phyloP scores from a whole-genome alignment of 2,797 vertebrate species.

The Mallotus villosus region DNA sequence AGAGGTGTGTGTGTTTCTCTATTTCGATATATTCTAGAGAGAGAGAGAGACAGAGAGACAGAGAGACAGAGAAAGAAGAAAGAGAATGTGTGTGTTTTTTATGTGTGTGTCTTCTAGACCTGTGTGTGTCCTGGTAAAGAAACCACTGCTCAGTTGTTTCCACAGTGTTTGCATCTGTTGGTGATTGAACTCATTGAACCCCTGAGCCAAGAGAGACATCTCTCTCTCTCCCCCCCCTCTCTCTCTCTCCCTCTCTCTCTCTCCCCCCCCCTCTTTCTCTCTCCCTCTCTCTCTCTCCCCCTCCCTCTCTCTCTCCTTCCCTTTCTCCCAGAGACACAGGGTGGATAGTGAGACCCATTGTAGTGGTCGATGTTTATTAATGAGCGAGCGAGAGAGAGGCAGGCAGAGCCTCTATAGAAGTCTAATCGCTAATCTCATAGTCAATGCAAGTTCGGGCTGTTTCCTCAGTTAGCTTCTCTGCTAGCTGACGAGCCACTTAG shows the following conservation, averaged over 20 bases:
- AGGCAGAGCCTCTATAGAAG: conserved; percentile 40
- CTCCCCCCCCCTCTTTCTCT: conserved; percentile 37
- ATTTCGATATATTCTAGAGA: too few relatives aligned
- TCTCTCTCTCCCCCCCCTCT: conserved; percentile 3
- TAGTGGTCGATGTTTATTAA: conserved; percentile 79
- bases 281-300: conserved; percentile 37
- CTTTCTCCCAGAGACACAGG: conserved; percentile 45
- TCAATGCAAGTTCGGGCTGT: conserved; percentile 61
- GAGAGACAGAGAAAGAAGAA: neutral
- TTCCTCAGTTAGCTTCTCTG: conserved; percentile 27
- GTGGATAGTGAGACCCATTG: conserved; percentile 75
- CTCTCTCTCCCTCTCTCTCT: conserved; percentile 20
- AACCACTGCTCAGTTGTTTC: conserved; percentile 35
- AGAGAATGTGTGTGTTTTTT: too few relatives aligned
- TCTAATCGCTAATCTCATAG: conserved; percentile 69
- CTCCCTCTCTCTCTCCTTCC: conserved; percentile 34
- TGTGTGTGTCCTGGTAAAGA: conserved; percentile 18
- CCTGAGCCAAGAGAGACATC: conserved; percentile 59
- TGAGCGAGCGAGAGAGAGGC: conserved; percentile 59
- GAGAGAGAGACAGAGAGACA: neutral
- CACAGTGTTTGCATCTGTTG: conserved; percentile 32
- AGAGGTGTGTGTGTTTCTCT: neutral
- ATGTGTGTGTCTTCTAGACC: neutral
- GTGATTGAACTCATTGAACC: conserved; percentile 54
- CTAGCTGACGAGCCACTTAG: conserved; percentile 32